Conservation (phyloP, 2,113 vertebrate species). For the Anas platyrhynchos region DNA sequence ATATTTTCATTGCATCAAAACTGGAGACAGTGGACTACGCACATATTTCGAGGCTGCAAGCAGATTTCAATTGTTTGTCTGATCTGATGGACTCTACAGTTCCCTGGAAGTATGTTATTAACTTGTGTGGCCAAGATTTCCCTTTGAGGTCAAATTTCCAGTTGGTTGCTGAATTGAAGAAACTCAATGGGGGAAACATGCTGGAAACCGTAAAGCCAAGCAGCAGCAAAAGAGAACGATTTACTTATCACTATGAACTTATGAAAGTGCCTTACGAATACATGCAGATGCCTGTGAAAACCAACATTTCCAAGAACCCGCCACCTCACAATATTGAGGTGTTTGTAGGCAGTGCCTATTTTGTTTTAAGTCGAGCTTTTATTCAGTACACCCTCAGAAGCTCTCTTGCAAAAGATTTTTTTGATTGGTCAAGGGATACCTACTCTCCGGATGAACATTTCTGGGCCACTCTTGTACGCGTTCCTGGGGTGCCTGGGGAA, state of each 20-base stretch:
- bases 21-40: constrained; percentile 90
- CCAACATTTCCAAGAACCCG: constrained; percentile 75
- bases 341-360: constrained; percentile 93
- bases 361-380: constrained; percentile 87
- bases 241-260: constrained; percentile 84
- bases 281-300: constrained; percentile 82
- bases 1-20: constrained; percentile 89
- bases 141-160: constrained; percentile 90
- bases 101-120: constrained; percentile 91
- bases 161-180: constrained; percentile 85
- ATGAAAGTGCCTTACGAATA: constrained; percentile 82
- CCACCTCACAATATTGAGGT: constrained; percentile 88
- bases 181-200: constrained; percentile 87
- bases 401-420: constrained; percentile 82
- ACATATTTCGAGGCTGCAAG: constrained; percentile 88
- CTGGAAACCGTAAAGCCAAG: constrained; percentile 87
- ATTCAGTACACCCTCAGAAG: constrained; percentile 76
- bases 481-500: constrained; percentile 88
- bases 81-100: constrained; percentile 85
- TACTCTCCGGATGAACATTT: constrained; percentile 96
- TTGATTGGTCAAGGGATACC: constrained; percentile 91
- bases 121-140: constrained; percentile 94
- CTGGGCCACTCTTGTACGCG: constrained; percentile 90
- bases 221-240: constrained; percentile 85
- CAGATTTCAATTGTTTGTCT: constrained; percentile 91